Conservation (phyloP, 2,113 vertebrate species). For the Cyphomyrus plagiostoma region DNA sequence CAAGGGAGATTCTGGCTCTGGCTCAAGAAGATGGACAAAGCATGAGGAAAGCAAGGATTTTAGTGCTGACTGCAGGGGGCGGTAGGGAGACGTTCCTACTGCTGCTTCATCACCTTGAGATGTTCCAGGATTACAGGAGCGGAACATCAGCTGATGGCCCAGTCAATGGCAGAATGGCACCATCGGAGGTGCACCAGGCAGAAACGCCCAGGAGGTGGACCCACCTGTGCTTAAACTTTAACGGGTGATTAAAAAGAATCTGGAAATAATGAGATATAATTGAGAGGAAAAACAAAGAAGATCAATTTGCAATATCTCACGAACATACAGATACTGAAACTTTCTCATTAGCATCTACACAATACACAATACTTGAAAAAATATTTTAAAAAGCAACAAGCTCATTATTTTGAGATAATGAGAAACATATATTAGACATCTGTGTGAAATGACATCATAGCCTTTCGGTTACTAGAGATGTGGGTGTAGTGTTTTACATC, state of each 20-base stretch:
- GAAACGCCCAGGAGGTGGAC: no score
- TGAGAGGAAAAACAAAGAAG: neutral
- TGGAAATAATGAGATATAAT: neutral
- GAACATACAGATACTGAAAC: neutral
- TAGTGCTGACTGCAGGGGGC: neutral
- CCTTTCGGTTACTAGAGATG: neutral
- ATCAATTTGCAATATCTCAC: neutral
- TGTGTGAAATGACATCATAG: neutral
- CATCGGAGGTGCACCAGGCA: neutral
- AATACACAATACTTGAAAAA: neutral
- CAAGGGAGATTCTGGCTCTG: neutral
- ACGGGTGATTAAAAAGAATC: neutral
- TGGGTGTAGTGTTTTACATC: neutral
- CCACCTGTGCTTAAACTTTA: neutral
- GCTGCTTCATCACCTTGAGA: neutral
- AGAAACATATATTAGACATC: neutral
- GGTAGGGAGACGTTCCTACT: neutral
- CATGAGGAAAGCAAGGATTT: neutral
- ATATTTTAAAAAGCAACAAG: neutral
- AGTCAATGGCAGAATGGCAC: neutral
- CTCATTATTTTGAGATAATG: neutral
- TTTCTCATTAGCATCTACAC: neutral
- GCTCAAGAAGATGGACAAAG: neutral
- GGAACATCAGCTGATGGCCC: neutral
- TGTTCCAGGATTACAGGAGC: neutral